Percentiles rank a stretch among this genome's conserved stretches.
Evolutionary conservation across 1,140 invertebrate species (phyloP).

Genomic region (Medauroidea extradentata): DNA sequence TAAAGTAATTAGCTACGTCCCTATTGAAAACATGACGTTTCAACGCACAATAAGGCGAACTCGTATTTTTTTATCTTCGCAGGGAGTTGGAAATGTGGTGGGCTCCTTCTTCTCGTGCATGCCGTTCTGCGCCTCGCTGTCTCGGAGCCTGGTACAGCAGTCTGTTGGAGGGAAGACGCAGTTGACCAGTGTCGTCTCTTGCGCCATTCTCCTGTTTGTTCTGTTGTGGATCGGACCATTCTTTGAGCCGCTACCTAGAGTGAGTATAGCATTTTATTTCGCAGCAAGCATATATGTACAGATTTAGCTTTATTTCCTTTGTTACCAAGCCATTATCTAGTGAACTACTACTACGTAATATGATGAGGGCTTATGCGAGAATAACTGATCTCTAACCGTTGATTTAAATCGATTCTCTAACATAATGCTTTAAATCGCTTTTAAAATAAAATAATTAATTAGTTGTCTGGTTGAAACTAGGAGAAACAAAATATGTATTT

Average conservation of each 20-base stretch:
- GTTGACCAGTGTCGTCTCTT: constrained; percentile 68
- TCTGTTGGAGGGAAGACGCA: constrained; percentile 76
- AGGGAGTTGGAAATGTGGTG: constrained; percentile 74
- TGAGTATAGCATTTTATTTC: too few species aligned
- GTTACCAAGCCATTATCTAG: neutral
- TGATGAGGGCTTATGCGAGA: neutral
- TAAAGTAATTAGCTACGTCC: too few species aligned
- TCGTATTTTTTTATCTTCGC: constrained; percentile 25
- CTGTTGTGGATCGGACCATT: constrained; percentile 80
- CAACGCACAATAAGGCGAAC: neutral
- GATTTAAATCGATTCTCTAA: too few species aligned
- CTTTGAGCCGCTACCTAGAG: constrained; percentile 74
- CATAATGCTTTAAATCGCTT: too few species aligned
- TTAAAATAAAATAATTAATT: too few species aligned
- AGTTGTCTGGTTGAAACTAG: too few species aligned
- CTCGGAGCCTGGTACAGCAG: constrained; percentile 76
- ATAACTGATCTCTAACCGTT: too few species aligned
- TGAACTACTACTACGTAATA: neutral
- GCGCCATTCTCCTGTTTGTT: constrained; percentile 63
- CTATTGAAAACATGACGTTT: too few species aligned
- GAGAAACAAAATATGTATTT: too few species aligned
- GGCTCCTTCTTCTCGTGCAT: constrained; percentile 82
- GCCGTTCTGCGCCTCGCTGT: constrained; percentile 78
- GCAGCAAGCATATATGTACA: neutral
- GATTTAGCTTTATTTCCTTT: neutral